Evolutionary conservation across 2,888 invertebrate genomes (phyloP), one percentile per base, ranked within the genome.

Genomic region (Fragum whitleyi): DNA sequence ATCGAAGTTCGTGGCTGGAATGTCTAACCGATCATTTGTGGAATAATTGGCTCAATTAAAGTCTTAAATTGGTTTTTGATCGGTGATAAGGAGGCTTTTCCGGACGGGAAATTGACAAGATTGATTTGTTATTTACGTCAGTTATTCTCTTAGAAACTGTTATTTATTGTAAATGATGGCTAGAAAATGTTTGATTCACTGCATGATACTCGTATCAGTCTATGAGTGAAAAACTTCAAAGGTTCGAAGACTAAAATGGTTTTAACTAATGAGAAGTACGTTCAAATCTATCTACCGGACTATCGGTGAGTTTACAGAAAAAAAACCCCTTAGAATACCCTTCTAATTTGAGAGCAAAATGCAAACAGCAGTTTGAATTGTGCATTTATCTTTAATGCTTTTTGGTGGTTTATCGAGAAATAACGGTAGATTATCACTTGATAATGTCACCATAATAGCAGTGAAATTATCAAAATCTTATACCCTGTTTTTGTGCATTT

Each of bases 11-110:
- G 82, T 85, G 85, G 72, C 69, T 55, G 70, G 85, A 85, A 85
- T 85, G 73, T 77, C 75, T 65, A 67, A 72, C 53, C 59, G 79
- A 82, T 85, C 82, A 82, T 85, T 85, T 82, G 77, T 61, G 82
- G 74, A 69, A 76, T 85, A 85, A 85, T 85, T 82, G 82, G 77
- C 79, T 85, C 85, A 71, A 82, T 85, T 85, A 82, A 77, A 74
- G 74, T 71, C 73, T 74, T 77, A 78, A 85, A 85, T 85, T 85
- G 82, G 85, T 82, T 85, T 85, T 82, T 82, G 85, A 85, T 85
- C 75, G 79, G 79, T 72, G 85, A 85, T 85, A 85, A 85, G 82
- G 82, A 29, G 57, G 67, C 79, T 79, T 79, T 84, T 85, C 81
- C 84, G 67, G 65, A 32, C 32, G 47, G 76, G 83, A 83, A 83